phyloP scores from a whole-genome alignment of 2,797 vertebrate genomes.

The Scarus forsteni region DNA sequence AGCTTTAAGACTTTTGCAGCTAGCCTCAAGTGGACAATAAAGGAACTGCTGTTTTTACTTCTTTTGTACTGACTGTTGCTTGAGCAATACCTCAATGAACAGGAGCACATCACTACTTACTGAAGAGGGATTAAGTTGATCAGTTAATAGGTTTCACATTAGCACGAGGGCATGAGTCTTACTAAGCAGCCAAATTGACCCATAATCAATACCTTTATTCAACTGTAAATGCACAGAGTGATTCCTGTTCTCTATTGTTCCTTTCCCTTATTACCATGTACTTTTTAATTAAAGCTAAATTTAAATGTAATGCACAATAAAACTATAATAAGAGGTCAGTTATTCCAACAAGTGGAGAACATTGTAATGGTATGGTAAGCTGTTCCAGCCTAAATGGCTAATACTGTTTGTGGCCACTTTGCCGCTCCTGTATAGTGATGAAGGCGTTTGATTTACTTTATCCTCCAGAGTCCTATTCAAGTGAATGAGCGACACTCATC shows the following conservation, averaged over 20 bases:
- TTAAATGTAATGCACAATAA: conserved; percentile 27
- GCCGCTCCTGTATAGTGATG: conserved; percentile 78
- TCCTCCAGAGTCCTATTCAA: conserved; percentile 83
- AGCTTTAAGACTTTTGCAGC: too few species aligned
- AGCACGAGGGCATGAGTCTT: too few species aligned
- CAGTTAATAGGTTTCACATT: too few species aligned
- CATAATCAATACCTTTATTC: too few species aligned
- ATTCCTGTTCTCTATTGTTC: conserved; percentile 26
- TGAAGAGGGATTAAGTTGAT: too few species aligned
- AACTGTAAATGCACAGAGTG: not conserved
- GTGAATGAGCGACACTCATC: conserved; percentile 84
- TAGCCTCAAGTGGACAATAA: too few species aligned
- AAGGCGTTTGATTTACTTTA: conserved; percentile 84
- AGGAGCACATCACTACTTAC: too few species aligned
- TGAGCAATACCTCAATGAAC: too few species aligned
- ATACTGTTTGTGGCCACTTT: conserved; percentile 75
- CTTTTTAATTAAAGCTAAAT: conserved; percentile 50
- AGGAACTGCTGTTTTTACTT: too few species aligned
- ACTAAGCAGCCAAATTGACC: too few species aligned
- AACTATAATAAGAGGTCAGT: conserved; percentile 1
- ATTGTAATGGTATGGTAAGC: conserved; percentile 60
- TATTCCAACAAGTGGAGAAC: conserved; percentile 45
- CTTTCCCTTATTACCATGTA: conserved; percentile 27
- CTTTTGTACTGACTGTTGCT: too few species aligned
- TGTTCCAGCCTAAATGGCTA: conserved; percentile 60